These are phyloP conservation scores for Protosalanx chinensis DNA, from an alignment of 2,797 vertebrate genomes.

Conservation along the genomic window DNA sequence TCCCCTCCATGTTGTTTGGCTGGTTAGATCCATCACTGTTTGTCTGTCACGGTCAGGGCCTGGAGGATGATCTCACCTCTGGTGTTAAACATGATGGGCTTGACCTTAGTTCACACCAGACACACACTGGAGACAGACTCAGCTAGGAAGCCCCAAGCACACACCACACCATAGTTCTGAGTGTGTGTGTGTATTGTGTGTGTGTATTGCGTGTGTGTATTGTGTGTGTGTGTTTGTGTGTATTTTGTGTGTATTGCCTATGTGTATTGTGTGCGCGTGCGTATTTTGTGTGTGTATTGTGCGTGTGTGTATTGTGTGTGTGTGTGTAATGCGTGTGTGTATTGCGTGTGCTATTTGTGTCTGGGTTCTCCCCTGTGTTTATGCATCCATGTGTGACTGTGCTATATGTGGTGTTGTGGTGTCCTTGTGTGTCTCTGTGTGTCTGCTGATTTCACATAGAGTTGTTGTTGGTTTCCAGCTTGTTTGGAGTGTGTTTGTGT, in stretches of 20 bases:
- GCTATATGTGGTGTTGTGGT: not conserved
- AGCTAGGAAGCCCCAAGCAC: constrained; percentile 24
- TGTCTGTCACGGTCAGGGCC: not conserved
- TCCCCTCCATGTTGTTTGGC: not conserved
- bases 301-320: not conserved
- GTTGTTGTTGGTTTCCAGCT: not conserved
- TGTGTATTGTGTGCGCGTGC: too few relatives aligned
- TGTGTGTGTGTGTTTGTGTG: too few relatives aligned
- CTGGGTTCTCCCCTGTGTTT: too few relatives aligned
- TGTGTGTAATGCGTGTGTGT: constrained; percentile 1
- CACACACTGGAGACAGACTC: not conserved
- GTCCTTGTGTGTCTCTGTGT: constrained; percentile 5
- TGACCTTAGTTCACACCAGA: constrained; percentile 23
- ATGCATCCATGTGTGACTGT: too few relatives aligned
- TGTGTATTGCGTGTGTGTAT: too few relatives aligned
- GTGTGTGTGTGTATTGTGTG: not conserved
- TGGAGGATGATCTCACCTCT: constrained; percentile 18
- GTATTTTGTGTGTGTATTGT: too few relatives aligned
- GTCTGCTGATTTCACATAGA: not conserved
- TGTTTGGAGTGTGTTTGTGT: not conserved
- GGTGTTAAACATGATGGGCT: constrained; percentile 18
- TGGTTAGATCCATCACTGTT: constrained; percentile 6
- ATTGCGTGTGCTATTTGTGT: constrained; percentile 15
- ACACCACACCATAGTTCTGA: not conserved
- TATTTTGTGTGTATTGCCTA: too few relatives aligned